These are phyloP conservation scores for Invenusta paracnida DNA, from an alignment of 2,888 invertebrate species.

Conservation along the genomic window DNA sequence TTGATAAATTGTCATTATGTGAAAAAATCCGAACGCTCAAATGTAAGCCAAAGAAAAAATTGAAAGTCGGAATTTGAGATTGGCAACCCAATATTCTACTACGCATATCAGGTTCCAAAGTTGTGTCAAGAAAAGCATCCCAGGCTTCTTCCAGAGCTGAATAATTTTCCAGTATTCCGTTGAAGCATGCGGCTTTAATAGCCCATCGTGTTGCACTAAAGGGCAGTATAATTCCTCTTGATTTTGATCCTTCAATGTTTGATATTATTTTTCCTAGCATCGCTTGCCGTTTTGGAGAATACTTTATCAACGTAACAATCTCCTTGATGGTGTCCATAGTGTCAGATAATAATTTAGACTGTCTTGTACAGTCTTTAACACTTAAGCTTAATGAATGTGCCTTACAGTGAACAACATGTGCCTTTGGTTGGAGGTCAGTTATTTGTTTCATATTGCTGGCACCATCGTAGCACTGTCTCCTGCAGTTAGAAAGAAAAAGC, in stretches of 20 bases:
- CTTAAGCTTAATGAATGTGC: no score
- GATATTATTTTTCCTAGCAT: background rate
- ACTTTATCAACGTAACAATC: slow-evolving; percentile 10
- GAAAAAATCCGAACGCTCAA: background rate
- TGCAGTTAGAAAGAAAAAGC: background rate
- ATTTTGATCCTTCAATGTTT: background rate
- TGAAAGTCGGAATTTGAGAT: background rate
- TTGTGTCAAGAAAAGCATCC: background rate
- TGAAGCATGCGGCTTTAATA: background rate
- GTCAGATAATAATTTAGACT: background rate
- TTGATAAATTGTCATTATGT: background rate
- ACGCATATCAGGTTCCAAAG: background rate
- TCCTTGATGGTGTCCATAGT: background rate
- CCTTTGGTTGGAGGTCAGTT: background rate
- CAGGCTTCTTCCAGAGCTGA: background rate
- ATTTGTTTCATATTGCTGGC: background rate
- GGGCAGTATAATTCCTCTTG: background rate
- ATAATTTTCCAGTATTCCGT: background rate
- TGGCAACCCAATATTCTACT: background rate
- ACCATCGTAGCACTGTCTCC: background rate
- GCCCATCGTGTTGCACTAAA: slow-evolving; percentile 2
- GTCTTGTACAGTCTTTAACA: background rate
- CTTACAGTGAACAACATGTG: background rate
- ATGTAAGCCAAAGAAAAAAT: background rate
- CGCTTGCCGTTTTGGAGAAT: background rate